These are phyloP conservation scores for Leucoraja erinaceus DNA, from an alignment of 2,113 vertebrate species.

Conservation along the genomic window DNA sequence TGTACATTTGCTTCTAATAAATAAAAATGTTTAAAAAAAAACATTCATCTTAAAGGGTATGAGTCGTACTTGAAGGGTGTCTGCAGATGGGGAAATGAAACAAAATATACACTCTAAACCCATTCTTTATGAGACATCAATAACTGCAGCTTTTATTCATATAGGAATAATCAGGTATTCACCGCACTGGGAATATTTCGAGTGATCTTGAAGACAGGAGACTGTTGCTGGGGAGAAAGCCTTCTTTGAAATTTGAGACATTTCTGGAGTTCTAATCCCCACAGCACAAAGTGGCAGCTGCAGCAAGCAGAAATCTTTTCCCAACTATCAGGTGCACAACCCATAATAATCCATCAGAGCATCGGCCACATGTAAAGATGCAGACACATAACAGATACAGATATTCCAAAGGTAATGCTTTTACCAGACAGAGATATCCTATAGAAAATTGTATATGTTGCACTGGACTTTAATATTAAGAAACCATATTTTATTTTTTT, in stretches of 20 bases:
- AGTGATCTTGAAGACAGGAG: not conserved
- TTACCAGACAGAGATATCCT: not conserved
- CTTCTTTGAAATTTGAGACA: not conserved
- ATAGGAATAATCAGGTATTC: not conserved
- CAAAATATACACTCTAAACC: not conserved
- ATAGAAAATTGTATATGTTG: too few species aligned
- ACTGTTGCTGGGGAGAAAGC: not conserved
- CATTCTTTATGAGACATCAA: not conserved
- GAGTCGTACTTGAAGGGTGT: too few species aligned
- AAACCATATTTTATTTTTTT: too few species aligned
- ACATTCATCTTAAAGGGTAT: too few species aligned
- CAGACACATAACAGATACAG: not conserved
- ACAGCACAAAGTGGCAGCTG: not conserved
- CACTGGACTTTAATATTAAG: too few species aligned
- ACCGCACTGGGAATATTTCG: not conserved
- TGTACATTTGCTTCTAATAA: too few species aligned
- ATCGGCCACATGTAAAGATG: not conserved
- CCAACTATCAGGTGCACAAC: not conserved
- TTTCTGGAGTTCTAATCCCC: not conserved
- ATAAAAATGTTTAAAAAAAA: too few species aligned
- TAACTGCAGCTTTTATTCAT: not conserved
- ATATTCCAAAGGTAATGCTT: not conserved
- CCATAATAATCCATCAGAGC: not conserved
- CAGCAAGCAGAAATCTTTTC: not conserved
- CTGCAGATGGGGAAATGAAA: not conserved